Base-by-base conservation (phyloP, 2,113 vertebrate genomes). In the Dasypus novemcinctus region DNA sequence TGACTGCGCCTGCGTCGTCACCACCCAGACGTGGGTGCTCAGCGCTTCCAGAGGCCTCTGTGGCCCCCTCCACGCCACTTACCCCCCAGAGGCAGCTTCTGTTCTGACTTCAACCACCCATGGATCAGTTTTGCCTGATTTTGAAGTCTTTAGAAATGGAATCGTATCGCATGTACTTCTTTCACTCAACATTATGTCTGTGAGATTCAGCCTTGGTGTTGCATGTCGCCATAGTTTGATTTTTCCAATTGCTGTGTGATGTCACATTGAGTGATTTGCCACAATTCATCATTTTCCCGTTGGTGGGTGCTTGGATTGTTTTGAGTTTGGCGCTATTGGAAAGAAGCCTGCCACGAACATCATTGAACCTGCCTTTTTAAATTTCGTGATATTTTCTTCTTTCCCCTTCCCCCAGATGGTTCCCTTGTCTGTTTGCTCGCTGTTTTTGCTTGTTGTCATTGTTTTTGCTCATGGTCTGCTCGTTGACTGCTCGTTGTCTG, bases 41-140 rank as follows among this genome's bases (percentile, higher is more conserved):
- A 74, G 10, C 66, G 5, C 41, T 82, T n/a, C 41, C 46, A 69
- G 43, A 29, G n/a, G 11, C 27, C 25, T 6, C 27, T 1, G 0
- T 1, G 25, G 23, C 18, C 33, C 25, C 4, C 8, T 33, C 0
- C 1, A 4, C 5, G 6, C 33, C 43, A 36, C 1, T 3, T 27
- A 23, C 80, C 41, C 8, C 14, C 13, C 10, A 46, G 14, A 87
- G 25, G 15, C 15, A 1, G 38, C 20, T 27, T 3, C n/a, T 43
- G 4, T 79, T 84, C 69, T 31, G 64, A 61, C 2, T 66, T 38
- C n/a, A 13, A 14, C 91, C 61, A 54, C 74, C 74, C 1, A 23
- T 1, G 9, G 20, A 33, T 59, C 23, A 41, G 27, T 72, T 68
- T 78, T 80, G 72, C 78, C 21, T 79, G 25, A 78, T 86, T 87